These are phyloP conservation scores for Marcusenius ussheri DNA, from an alignment of 2,113 vertebrate species.

Conservation along the genomic window DNA sequence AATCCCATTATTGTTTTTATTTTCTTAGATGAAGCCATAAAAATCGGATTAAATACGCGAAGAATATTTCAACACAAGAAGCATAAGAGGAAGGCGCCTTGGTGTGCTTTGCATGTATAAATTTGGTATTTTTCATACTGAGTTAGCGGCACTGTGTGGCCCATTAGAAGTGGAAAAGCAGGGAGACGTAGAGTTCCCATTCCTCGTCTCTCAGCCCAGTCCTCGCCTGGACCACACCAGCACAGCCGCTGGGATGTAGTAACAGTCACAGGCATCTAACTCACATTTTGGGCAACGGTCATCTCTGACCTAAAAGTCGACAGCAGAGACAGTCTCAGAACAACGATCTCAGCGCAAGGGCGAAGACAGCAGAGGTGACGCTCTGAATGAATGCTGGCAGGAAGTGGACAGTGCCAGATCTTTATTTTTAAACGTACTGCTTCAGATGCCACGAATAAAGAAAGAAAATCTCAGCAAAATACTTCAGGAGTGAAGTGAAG, in stretches of 20 bases:
- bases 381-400: not conserved
- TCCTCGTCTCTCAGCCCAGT: not conserved
- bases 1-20: constrained; percentile 29
- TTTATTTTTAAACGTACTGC: not conserved
- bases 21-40: constrained; percentile 4
- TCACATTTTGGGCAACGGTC: not conserved
- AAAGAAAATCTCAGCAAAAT: not conserved
- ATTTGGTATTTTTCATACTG: not conserved
- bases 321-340: not conserved
- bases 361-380: not conserved
- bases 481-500: not conserved
- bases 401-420: not conserved
- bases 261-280: not conserved
- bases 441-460: not conserved
- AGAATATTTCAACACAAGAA: not conserved
- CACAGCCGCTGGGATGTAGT: not conserved
- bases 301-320: not conserved
- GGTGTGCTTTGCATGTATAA: not conserved
- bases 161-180: not conserved
- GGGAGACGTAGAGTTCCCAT: not conserved
- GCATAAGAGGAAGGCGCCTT: not conserved
- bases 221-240: not conserved
- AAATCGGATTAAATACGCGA: not conserved
- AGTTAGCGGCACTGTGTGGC: not conserved
- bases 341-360: not conserved